These are phyloP conservation scores for Cavia porcellus DNA, from an alignment of 2,113 vertebrate species.

Conservation along the genomic window DNA sequence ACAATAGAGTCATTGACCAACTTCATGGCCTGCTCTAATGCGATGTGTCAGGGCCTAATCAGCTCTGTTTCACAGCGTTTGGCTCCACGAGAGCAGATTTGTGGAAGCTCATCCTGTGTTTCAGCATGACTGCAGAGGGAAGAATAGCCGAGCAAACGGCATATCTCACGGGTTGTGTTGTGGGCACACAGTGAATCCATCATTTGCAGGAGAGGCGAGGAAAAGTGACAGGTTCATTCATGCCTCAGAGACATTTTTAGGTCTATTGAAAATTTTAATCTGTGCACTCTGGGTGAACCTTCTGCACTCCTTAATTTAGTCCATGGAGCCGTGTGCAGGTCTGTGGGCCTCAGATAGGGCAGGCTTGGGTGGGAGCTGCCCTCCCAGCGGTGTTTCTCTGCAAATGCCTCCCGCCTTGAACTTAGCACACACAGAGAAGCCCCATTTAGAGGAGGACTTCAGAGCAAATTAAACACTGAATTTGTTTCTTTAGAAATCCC, in stretches of 20 bases:
- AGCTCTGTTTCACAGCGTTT: conserved; percentile 95
- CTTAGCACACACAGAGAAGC: conserved; percentile 79
- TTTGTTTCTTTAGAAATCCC: conserved; percentile 83
- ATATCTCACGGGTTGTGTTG: conserved; percentile 87
- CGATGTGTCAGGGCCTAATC: conserved; percentile 94
- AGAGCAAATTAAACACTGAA: conserved; percentile 87
- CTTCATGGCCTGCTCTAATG: conserved; percentile 89
- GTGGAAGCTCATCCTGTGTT: conserved; percentile 94
- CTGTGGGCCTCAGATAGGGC: conserved; percentile 85
- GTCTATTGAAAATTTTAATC: conserved; percentile 94
- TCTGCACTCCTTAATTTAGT: conserved; percentile 88
- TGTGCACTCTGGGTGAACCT: conserved; percentile 95
- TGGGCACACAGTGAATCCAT: conserved; percentile 88
- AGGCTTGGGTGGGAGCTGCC: conserved; percentile 80
- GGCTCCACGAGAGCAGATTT: conserved; percentile 93
- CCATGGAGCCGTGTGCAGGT: conserved; percentile 83
- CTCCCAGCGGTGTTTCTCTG: conserved; percentile 82
- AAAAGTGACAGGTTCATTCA: conserved; percentile 93
- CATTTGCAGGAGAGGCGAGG: conserved; percentile 89
- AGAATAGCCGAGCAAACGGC: conserved; percentile 86
- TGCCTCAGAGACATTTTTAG: conserved; percentile 95
- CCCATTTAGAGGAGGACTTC: conserved; percentile 82
- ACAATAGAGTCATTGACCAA: conserved; percentile 87
- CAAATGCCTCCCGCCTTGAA: conserved; percentile 84
- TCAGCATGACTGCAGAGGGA: conserved; percentile 89